Conservation (phyloP, 2,797 vertebrate genomes). For the Pitangus sulphuratus region DNA sequence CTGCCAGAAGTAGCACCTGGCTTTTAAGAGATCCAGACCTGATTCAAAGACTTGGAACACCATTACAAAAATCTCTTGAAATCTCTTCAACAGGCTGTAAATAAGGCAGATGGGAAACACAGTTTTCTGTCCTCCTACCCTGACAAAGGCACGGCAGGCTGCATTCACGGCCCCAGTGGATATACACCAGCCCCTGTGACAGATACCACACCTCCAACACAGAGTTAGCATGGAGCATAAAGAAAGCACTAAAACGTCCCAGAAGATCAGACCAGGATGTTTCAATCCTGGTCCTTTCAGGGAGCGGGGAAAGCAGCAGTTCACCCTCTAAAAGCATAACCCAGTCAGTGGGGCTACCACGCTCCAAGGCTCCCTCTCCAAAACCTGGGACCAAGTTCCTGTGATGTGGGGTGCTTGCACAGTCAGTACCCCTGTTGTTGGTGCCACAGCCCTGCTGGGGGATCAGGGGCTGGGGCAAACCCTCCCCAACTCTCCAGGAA, state of each 20-base stretch:
- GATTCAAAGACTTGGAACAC: not conserved
- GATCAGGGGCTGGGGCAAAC: not conserved
- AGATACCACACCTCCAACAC: not conserved
- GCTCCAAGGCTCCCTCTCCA: not conserved
- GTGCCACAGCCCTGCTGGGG: not conserved
- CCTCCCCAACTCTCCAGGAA: not conserved
- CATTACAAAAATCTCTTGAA: not conserved
- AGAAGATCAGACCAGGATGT: not conserved
- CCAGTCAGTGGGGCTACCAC: not conserved
- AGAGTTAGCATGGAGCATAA: not conserved
- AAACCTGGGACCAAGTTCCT: not conserved
- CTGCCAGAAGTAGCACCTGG: not conserved
- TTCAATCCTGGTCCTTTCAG: not conserved
- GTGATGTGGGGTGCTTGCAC: rapidly evolving
- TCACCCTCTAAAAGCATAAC: not conserved
- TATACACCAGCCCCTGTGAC: not conserved
- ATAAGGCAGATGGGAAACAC: not conserved
- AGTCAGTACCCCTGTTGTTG: not conserved
- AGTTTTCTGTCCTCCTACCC: not conserved
- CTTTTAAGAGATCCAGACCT: not conserved
- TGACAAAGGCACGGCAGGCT: not conserved
- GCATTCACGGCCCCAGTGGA: rapidly evolving
- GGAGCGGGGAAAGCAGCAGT: not conserved
- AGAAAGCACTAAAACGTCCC: not conserved
- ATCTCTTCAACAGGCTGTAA: not conserved